Base-by-base conservation (phyloP, 2,113 vertebrate species). In the Osmerus eperlanus region DNA sequence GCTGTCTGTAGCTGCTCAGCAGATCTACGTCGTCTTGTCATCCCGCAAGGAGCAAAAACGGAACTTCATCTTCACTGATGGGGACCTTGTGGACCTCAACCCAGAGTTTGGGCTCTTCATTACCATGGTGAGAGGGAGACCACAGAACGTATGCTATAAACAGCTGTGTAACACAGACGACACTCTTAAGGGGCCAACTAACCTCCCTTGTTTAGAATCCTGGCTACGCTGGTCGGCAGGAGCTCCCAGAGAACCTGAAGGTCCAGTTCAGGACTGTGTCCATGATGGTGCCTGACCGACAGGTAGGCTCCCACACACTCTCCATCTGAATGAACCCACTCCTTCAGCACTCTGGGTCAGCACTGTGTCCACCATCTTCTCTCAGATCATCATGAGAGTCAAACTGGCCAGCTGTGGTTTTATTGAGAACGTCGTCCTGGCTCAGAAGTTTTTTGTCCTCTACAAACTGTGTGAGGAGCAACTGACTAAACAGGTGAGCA, bases 201-300 rank as follows among this genome's bases (percentile, higher is more conserved):
- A 12, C 41, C 7, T 47, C 5, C 41, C 41, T 79, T 69, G 70
- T 68, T 18, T 83, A 96, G 95, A 96, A 96, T 79, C 95, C 95
- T 70, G 95, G 95, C 60, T 96, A 96, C 83, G 94, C 95, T 36
- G 95, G 95, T 52, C 94, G 94, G 29, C 95, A 96, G 75, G 95
- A 96, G 77, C 89, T 96, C 67, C 95, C 95, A 74, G 95, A 96
- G 90, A 96, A 96, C 76, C 85, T 96, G 65, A 96, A 96, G 86
- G 83, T 94, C 68, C 93, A 92, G 16, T 96, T 96, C 84, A 92
- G 95, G 85, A 90, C 79, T 1, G 95, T 96, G 72, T 92, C 95
- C 54, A 96, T 96, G 95, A 96, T 96, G 94, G 93, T 96, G 55
- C 95, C 95, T 64, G 95, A 96, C 41, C 90, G 94, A 78, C 93